These are phyloP conservation scores for Graptemys geographica DNA, from an alignment of 2,797 vertebrate genomes.

Conservation along the genomic window DNA sequence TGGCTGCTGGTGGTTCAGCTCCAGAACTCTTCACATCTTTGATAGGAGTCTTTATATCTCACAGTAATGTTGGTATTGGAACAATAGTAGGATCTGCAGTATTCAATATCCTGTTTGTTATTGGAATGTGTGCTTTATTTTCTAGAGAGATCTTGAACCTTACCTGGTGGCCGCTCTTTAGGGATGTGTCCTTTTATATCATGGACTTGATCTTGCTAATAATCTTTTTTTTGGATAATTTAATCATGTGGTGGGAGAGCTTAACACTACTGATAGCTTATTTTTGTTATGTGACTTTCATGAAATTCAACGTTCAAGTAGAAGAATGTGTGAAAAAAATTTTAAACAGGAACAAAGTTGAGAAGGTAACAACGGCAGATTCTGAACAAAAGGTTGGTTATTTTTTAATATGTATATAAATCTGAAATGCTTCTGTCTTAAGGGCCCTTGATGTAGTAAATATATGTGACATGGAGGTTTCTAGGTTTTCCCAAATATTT, in stretches of 20 bases:
- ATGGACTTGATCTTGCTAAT: conserved; percentile 97
- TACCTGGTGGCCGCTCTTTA: conserved; percentile 99
- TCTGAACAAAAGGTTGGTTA: conserved; percentile 94
- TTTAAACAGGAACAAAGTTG: conserved; percentile 94
- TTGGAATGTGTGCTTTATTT: conserved; percentile 99
- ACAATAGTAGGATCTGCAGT: conserved; percentile 99
- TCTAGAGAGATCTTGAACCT: conserved; percentile 97
- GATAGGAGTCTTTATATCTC: conserved; percentile 98
- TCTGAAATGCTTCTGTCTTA: background rate
- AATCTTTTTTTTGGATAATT: conserved; percentile 97
- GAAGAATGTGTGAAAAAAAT: conserved; percentile 90
- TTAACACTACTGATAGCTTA: conserved; percentile 88
- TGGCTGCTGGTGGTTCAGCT: conserved; percentile 98
- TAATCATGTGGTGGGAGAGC: conserved; percentile 95
- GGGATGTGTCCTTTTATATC: conserved; percentile 98
- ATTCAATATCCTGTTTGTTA: conserved; percentile 99
- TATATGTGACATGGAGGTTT: background rate
- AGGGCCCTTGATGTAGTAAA: background rate
- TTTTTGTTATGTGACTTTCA: conserved; percentile 93
- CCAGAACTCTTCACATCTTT: conserved; percentile 99
- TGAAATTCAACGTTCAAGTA: conserved; percentile 95
- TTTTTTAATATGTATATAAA: conserved; percentile 34
- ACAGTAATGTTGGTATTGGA: conserved; percentile 98
- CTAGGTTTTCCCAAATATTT: background rate
- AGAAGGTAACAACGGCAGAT: conserved; percentile 89